Conservation (phyloP, 1,140 invertebrate genomes). For the Trachelipus rathkii region DNA sequence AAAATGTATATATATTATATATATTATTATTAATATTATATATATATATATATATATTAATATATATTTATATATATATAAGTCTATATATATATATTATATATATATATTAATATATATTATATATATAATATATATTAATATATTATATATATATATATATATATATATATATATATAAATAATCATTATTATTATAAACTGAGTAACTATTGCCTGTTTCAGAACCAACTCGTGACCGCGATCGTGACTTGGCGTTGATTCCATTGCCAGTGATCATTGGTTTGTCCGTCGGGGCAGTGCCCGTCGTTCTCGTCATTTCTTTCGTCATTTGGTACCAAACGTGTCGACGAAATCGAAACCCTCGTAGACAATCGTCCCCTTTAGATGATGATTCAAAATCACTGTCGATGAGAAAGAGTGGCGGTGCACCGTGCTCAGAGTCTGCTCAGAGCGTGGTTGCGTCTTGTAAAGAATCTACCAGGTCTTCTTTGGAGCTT, state of each 20-base stretch:
- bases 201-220: too few relatives aligned
- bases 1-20: too few relatives aligned
- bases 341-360: background rate
- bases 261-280: background rate
- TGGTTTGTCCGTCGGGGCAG: background rate
- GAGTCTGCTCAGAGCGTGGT: background rate
- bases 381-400: background rate
- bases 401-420: background rate
- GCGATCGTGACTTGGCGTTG: background rate
- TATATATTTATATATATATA: too few relatives aligned
- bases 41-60: too few relatives aligned
- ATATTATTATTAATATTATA: too few relatives aligned
- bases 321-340: background rate
- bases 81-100: too few relatives aligned
- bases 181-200: too few relatives aligned
- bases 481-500: conserved; percentile 4
- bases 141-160: too few relatives aligned
- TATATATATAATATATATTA: too few relatives aligned
- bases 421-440: background rate
- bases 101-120: too few relatives aligned
- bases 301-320: background rate
- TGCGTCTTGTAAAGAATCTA: background rate
- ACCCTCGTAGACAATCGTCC: background rate
- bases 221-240: background rate
- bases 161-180: too few relatives aligned